Evolutionary conservation across 2,113 vertebrate genomes (phyloP), one percentile per base, ranked within the genome.

Genomic region (Hepsetus odoe): DNA sequence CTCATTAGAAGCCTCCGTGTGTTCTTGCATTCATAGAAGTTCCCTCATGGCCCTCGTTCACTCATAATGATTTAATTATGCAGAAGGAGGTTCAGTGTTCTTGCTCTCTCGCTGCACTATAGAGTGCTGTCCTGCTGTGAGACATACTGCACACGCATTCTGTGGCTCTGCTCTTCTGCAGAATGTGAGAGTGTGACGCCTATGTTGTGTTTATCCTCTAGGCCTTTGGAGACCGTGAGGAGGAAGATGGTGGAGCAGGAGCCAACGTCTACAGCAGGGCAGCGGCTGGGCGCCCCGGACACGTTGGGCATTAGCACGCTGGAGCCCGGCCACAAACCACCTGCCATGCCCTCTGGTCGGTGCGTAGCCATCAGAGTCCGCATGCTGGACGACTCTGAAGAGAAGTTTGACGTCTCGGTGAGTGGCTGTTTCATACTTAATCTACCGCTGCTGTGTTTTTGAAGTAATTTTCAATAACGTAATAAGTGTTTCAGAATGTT

Each of bases 221-320:
- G 89, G 85, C 77, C 69, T 92, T 81, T 75, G 82, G 84, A 62
- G 86, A 56, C 84, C 76, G 87, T 49, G 18, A 72, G 87, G 87
- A 77, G 85, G 89, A 93, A 75, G 81, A 98, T 99, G 98, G 95
- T 94, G 84, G 96, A 98, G 86, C 91, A 93, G 35, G 96, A 97
- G 85, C 94, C 94, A 82, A 93, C 86, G 59, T 91, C 92, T 46
- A 94, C 92, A 22, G 94, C 96, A 33, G 97, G 95, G 66, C 96
- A 94, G 65, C 93, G 98, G 30, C 90, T 99, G 62, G 96, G 96
- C 80, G 94, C 94, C 83, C 95, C 94, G 0, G 96, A 97, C 84
- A 96, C 95, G 68, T 92, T 95, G 86, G 98, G 96, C 81, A 95
- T 99, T 93, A 99, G 98, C 86, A 98, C 98, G 5, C 89, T 99